Evolutionary conservation across 2,113 vertebrate genomes (phyloP), one percentile per base, ranked within the genome.

Genomic region (Tetrax tetrax): DNA sequence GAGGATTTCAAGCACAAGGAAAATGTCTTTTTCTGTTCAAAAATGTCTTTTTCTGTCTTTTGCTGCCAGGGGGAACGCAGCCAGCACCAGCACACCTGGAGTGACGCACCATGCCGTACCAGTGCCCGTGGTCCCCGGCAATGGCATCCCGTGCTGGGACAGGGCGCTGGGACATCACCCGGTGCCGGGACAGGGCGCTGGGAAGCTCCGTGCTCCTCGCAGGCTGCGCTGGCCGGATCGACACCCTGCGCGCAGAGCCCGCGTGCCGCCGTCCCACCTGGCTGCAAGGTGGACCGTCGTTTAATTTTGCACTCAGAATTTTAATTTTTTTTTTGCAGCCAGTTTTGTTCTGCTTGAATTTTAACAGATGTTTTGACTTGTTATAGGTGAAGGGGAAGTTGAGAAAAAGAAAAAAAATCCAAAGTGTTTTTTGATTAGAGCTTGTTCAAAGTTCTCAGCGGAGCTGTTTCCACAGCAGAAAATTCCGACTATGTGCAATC

Each of bases 401-500:
- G 56, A 85, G 63, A 7, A 21, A 41, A 45, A 63, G 41, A 48
- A 74, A 63, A 14, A 25, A 12, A 14, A 31, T 4, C 6, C 22
- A 28, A 6, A 71, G 82, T 79, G 86, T 43, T 72, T 79, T 80
- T 92, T 86, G 76, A 80, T 92, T 68, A 75, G 89, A 76, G 37
- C 37, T 38, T 28, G 22, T 68, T 94, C 90, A 24, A 35, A 84
- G 70, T 82, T 87, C 87, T 79, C 22, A 5, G 68, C 27, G 76
- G 87, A 91, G 68, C 80, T 13, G 68, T 50, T 95, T 38, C 95
- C 69, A 82, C 94, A 82, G 31, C 65, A 89, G 95, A 84, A 94
- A 93, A 90, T 60, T 54, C 95, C 69, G 89, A 64, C 72, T 74
- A 25, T 76, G 90, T 75, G 89, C 95, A 90, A 78, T 86, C 90